Conservation (phyloP, 2,888 invertebrate genomes). For the Volucella bombylans region DNA sequence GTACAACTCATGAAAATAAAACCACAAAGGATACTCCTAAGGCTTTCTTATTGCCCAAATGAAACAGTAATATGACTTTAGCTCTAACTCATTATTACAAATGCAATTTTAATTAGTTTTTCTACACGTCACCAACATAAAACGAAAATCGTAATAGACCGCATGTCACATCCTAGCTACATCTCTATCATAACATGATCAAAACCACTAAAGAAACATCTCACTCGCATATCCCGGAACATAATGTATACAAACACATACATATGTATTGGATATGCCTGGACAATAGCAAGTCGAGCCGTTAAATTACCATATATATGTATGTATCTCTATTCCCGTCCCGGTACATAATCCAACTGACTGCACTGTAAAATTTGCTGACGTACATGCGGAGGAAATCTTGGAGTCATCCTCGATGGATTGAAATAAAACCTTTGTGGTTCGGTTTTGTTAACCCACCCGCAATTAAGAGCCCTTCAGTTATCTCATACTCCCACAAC, state of each 20-base stretch:
- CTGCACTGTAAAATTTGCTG: conserved; percentile 38
- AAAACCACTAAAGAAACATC: conserved; percentile 6
- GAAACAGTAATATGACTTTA: not conserved
- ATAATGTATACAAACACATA: not conserved
- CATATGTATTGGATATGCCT: not conserved
- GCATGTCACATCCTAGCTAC: not conserved
- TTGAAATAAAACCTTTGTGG: not conserved
- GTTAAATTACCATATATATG: not conserved
- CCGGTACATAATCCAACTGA: conserved; percentile 14
- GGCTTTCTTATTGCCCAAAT: not conserved
- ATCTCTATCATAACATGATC: not conserved
- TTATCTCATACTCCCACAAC: conserved; percentile 25
- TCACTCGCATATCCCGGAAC: not conserved
- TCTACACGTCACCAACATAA: not conserved
- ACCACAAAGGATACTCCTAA: not conserved
- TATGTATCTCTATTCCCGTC: not conserved
- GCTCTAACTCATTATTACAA: not conserved
- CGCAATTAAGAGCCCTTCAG: conserved; percentile 49
- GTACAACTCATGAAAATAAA: not conserved
- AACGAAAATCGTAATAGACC: too few relatives aligned
- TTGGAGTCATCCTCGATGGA: conserved; percentile 3
- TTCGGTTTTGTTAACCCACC: conserved; percentile 2
- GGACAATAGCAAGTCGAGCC: conserved; percentile 23
- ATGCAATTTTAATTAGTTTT: not conserved
- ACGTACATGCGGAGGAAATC: conserved; percentile 11